Base-by-base conservation (phyloP, 2,888 invertebrate species). In the Sycophila texana region DNA sequence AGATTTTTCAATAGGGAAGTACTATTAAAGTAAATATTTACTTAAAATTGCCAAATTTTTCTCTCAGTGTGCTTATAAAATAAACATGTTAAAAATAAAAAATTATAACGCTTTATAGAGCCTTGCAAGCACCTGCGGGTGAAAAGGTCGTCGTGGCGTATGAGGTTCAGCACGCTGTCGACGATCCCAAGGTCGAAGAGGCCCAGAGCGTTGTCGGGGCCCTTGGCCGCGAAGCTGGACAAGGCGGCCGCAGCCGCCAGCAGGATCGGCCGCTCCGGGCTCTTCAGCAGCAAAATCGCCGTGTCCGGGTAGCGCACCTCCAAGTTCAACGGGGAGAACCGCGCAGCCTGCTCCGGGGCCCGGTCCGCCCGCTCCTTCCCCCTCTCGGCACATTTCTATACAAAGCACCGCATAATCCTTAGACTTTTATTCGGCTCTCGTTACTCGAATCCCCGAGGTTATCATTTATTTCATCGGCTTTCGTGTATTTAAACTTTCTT, bases 171-270 rank as follows among this genome's bases (percentile, higher is more conserved):
- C 10, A 89, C 72, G 53, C 74, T 85, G 2, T 85, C 85, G 39
- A 87, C 82, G 16, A 87, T 80, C 2, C 86, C 80, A 4, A 88
- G 83, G 71, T 89, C 85, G 66, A 89, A 87, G 16, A 89, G 84
- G 1, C 81, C 82, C 60, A 84, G 83, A 4, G 86, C 74, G 74
- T 88, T 88, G 67, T 83, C 83, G 7, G 80, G 74, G 0, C 83
- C 79, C 83, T 92, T 93, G 82, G 89, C 92, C 39, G 91, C 92
- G 67, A 90, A 90, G 49, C 88, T 91, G 0, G 92, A 92, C 13
- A 92, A 91, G 65, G 92, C 92, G 2, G 84, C 86, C 0, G 88
- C 90, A 0, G 87, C 91, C 2, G 92, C 92, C 1, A 87, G 88
- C 5, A 89, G 87, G 22, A 91, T 91, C 85, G 91, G 89, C 47